Percentiles rank a stretch among this genome's conserved stretches.
phyloP scores from a whole-genome alignment of 2,888 invertebrate species.

The Acrobasis suavella region DNA sequence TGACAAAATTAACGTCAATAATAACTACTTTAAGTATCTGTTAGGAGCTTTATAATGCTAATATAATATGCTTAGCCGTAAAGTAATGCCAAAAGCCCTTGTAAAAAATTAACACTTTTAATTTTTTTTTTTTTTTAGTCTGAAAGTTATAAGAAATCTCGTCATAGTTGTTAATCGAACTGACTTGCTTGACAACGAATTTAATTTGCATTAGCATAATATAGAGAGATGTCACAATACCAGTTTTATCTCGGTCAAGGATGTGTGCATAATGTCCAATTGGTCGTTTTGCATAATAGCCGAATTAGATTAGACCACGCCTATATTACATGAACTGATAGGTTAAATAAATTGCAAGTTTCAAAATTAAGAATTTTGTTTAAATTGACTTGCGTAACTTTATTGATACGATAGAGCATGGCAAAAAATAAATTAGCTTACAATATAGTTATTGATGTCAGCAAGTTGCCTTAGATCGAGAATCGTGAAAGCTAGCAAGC shows the following conservation, averaged over 20 bases:
- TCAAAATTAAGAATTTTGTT: background rate
- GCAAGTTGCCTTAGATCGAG: too few species aligned
- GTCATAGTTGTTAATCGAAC: background rate
- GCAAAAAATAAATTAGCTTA: too few species aligned
- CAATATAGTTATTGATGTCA: too few species aligned
- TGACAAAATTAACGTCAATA: too few species aligned
- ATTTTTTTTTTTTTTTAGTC: too few species aligned
- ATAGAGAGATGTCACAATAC: slow-evolving; percentile 21
- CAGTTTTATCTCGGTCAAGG: slow-evolving; percentile 22
- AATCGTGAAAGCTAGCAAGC: too few species aligned
- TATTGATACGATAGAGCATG: background rate
- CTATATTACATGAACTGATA: background rate
- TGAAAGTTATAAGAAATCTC: too few species aligned
- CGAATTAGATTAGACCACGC: slow-evolving; percentile 19
- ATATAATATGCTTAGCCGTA: too few species aligned
- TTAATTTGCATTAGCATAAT: slow-evolving; percentile 14
- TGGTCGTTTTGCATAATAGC: slow-evolving; percentile 10
- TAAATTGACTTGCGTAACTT: background rate
- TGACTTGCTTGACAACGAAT: background rate
- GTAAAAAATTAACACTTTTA: too few species aligned
- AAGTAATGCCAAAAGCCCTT: too few species aligned
- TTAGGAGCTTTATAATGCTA: too few species aligned
- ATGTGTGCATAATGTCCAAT: slow-evolving; percentile 15
- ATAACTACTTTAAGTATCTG: too few species aligned
- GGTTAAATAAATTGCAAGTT: background rate